phyloP scores from a whole-genome alignment of 1,140 invertebrate genomes.

The Trypoxylus dichotomus region DNA sequence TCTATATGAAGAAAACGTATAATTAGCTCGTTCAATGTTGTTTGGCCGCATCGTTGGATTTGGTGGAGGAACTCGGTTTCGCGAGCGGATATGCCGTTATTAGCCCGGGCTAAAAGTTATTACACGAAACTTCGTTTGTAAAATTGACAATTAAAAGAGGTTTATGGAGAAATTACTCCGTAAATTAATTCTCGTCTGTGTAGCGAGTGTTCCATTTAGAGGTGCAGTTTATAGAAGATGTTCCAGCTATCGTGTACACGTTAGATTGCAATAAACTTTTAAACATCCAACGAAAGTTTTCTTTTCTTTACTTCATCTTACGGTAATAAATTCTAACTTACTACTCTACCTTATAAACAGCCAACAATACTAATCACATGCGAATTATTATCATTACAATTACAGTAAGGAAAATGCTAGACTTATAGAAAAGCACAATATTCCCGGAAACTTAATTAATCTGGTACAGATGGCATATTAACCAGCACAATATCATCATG shows the following conservation, averaged over 20 bases:
- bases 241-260: background rate
- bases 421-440: too few relatives aligned
- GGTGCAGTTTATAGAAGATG: background rate
- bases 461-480: too few relatives aligned
- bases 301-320: too few relatives aligned
- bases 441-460: too few relatives aligned
- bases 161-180: slow-evolving; percentile 22
- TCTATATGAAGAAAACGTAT: slow-evolving; percentile 20
- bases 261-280: too few relatives aligned
- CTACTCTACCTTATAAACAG: too few relatives aligned
- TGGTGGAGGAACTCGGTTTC: slow-evolving; percentile 1
- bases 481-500: too few relatives aligned
- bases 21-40: slow-evolving; percentile 13
- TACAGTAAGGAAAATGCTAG: too few relatives aligned
- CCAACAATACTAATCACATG: too few relatives aligned
- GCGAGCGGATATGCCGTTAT: slow-evolving; percentile 2
- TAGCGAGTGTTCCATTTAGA: background rate
- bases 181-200: slow-evolving; percentile 20
- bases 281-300: too few relatives aligned
- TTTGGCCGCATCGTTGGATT: background rate
- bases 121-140: slow-evolving; percentile 25
- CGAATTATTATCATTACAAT: too few relatives aligned
- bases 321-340: too few relatives aligned
- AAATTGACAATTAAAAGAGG: slow-evolving; percentile 25
- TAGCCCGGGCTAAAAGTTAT: slow-evolving; percentile 15